Base-by-base conservation (phyloP, 2,113 vertebrate genomes). In the Oenanthe oenanthe region DNA sequence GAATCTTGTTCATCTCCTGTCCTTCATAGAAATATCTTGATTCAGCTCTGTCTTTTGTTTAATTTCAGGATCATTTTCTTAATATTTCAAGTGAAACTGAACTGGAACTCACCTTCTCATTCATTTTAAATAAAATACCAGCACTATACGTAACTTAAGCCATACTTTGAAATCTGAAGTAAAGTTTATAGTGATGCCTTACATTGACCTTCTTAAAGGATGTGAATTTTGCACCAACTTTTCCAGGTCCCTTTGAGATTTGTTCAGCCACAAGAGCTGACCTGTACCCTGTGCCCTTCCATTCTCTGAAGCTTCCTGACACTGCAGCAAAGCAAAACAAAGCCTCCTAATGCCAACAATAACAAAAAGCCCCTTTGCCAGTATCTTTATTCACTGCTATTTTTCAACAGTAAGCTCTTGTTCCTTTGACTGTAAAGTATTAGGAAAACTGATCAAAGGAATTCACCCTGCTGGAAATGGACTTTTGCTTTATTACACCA, bases 401-500 rank as follows among this genome's bases (percentile, higher is more conserved):
- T 95, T 94, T 95, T 92, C 42, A 63, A 26, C 40, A 45, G 31
- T 72, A 75, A 79, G 95, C 68, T 74, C 51, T 83, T 88, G 91
- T 50, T 92, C 82, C 70, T 80, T 76, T 87, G 65, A 67, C 89
- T 96, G 89, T 48, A 79, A 65, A 72, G 84, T 87, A 61, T 17
- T 50, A 66, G 62, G 65, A 87, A 72, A 95, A 89, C 16, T 80
- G 76, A 84, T 54, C 40, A 66, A 50, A 73, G 36, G 40, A 94
- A 68, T 65, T 77, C 68, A 68, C 17, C 40, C 67, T 0, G 4
- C 78, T 93, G 79, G 24, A 83, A 95, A 88, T 2, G 4, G 85
- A 92, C 85, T 93, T 83, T 51, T 88, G 90, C 79, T 94, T 97
- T 90, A 93, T 88, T 74, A 84, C 7, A 1, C 12, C 36, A 85